Evolutionary conservation across 1,140 invertebrate species (phyloP).

Genomic region (Ctenoplectra terminalis): DNA sequence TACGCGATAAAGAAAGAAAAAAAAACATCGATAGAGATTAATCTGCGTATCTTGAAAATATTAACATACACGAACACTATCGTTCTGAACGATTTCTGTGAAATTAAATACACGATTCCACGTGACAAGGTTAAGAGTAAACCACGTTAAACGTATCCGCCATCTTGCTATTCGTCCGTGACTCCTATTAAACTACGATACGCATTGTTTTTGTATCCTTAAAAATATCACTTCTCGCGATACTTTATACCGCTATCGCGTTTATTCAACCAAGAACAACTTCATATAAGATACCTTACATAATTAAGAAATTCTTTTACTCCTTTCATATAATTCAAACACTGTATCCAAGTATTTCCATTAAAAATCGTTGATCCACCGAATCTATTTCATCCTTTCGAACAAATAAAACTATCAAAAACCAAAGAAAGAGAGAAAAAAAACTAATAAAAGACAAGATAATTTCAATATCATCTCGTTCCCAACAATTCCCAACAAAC

Average conservation of each 20-base stretch:
- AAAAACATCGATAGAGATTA: not conserved
- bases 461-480: not conserved
- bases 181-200: conserved; percentile 5
- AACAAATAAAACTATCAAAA: too few species aligned
- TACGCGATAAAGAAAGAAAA: too few species aligned
- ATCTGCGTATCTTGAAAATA: not conserved
- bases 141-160: conserved; percentile 41
- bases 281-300: too few species aligned
- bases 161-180: conserved; percentile 38
- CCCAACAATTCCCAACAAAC: not conserved
- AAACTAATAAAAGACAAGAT: too few species aligned
- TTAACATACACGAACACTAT: fast-evolving
- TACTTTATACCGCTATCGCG: too few species aligned
- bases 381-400: too few species aligned
- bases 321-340: not conserved
- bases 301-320: too few species aligned
- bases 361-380: too few species aligned
- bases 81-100: not conserved
- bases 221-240: not conserved
- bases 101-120: conserved; percentile 1
- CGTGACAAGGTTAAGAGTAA: conserved; percentile 39
- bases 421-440: too few species aligned
- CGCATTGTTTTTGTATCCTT: not conserved
- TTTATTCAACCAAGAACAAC: too few species aligned
- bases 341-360: not conserved